Conservation (phyloP, 2,797 vertebrate genomes). For the Rhincodon typus region DNA sequence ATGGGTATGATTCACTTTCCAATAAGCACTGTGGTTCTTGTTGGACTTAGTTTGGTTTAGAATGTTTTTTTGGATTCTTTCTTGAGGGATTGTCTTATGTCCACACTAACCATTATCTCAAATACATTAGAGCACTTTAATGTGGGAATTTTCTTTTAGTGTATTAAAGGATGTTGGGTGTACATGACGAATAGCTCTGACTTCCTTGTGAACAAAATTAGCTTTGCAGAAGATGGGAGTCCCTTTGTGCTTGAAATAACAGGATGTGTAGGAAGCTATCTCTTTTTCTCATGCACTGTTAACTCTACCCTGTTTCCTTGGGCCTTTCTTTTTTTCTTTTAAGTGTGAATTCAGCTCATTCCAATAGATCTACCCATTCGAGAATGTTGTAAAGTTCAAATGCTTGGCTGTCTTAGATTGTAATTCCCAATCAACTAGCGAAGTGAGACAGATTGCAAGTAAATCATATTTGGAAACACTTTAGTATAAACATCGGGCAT, state of each 20-base stretch:
- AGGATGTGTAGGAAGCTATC: constrained; percentile 32
- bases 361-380: neutral
- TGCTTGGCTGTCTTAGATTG: neutral
- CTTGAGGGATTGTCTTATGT: neutral
- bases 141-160: constrained; percentile 27
- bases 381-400: neutral
- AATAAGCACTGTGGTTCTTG: constrained; percentile 3
- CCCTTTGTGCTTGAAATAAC: constrained; percentile 21
- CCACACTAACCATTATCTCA: constrained; percentile 4
- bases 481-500: neutral
- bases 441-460: neutral
- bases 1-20: neutral
- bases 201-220: constrained; percentile 28
- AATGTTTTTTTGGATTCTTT: neutral
- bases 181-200: constrained; percentile 9
- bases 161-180: constrained; percentile 26
- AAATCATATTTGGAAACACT: neutral
- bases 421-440: neutral
- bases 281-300: constrained; percentile 24
- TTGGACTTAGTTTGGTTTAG: neutral
- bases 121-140: neutral
- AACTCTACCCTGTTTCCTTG: constrained; percentile 1
- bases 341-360: neutral
- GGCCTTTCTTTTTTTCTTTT: neutral
- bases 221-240: neutral